Conservation (phyloP, 1,140 invertebrate species). For the Zelostemma sp. region DNA sequence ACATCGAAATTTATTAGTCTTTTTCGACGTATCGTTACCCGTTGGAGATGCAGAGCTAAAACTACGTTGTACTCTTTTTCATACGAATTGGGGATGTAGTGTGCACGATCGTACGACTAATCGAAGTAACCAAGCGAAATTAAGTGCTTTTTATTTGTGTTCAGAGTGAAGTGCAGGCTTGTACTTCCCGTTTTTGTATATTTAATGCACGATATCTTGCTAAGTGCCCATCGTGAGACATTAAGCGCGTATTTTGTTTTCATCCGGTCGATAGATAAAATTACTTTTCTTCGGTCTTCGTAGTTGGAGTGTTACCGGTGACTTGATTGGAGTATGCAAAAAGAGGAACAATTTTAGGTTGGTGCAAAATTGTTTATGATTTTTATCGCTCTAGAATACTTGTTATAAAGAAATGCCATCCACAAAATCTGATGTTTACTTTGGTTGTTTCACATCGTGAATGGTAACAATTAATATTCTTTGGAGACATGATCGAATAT, state of each 20-base stretch:
- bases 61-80: not conserved
- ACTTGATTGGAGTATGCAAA: not conserved
- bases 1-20: not conserved
- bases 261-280: not conserved
- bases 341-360: not conserved
- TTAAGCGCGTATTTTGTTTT: not conserved
- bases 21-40: not conserved
- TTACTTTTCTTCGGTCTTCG: not conserved
- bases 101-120: not conserved
- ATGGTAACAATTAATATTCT: too few relatives aligned
- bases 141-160: slow-evolving; percentile 1
- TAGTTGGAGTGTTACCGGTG: not conserved
- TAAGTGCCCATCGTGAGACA: not conserved
- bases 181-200: not conserved
- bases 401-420: too few relatives aligned
- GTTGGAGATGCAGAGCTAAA: not conserved
- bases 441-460: too few relatives aligned
- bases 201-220: slow-evolving; percentile 2
- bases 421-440: too few relatives aligned
- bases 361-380: too few relatives aligned
- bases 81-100: slow-evolving; percentile 5
- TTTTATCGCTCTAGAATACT: too few relatives aligned
- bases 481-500: too few relatives aligned
- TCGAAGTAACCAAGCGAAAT: not conserved
- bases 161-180: slow-evolving; percentile 6